Percentiles rank a stretch among this genome's conserved stretches.
These are phyloP conservation scores for Hypercompe scribonia DNA, from an alignment of 2,888 invertebrate genomes.

Conservation along the genomic window DNA sequence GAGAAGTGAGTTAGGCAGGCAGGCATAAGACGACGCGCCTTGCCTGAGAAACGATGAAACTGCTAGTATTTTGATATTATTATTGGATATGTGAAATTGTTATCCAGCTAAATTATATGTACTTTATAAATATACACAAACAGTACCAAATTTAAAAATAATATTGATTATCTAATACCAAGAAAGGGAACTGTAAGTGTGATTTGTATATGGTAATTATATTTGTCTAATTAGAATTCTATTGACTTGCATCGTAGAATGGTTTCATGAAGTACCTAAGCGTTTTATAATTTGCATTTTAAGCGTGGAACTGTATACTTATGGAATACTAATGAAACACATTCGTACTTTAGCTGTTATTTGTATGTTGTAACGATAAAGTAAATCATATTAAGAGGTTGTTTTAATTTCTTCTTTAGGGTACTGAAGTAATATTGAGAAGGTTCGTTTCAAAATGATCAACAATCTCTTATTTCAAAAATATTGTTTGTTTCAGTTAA, in stretches of 20 bases:
- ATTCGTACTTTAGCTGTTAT: not conserved
- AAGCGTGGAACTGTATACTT: constrained; percentile 6
- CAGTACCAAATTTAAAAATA: constrained; percentile 10
- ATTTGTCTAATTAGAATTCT: constrained; percentile 11
- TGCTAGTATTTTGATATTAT: constrained; percentile 36
- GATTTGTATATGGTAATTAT: constrained; percentile 12
- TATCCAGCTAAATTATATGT: constrained; percentile 26
- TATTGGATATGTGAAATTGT: constrained; percentile 23
- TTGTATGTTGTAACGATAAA: constrained; percentile 4
- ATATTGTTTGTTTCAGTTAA: no score
- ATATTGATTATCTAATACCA: constrained; percentile 36
- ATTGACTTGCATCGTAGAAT: constrained; percentile 9
- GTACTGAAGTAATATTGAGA: not conserved
- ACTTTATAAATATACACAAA: constrained; percentile 9
- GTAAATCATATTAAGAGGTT: constrained; percentile 11
- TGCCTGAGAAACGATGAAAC: not conserved
- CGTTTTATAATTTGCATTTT: constrained; percentile 15
- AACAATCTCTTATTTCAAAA: no score
- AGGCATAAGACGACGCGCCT: constrained; percentile 18
- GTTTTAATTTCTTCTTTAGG: constrained; percentile 6
- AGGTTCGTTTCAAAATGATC: no score
- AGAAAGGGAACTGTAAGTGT: constrained; percentile 1
- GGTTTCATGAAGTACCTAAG: constrained; percentile 14
- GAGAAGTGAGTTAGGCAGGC: constrained; percentile 32
- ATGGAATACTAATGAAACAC: constrained; percentile 17